Evolutionary conservation across 2,888 invertebrate genomes (phyloP).

Genomic region (Tyria jacobaeae): DNA sequence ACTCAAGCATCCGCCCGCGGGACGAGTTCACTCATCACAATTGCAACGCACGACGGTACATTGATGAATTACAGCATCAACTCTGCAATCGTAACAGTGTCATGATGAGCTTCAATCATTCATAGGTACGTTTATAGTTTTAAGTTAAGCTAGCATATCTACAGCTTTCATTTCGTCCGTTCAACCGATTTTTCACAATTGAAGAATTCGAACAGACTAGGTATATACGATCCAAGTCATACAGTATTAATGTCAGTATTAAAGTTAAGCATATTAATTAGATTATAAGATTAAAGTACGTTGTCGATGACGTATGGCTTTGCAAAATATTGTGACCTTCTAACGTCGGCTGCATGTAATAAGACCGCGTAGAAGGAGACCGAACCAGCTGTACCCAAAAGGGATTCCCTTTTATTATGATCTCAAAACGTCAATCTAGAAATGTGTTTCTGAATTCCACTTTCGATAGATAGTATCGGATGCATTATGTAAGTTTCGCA

Average conservation of each 20-base stretch:
- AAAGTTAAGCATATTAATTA: slow-evolving; percentile 51
- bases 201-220: slow-evolving; percentile 51
- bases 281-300: slow-evolving; percentile 53
- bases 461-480: slow-evolving; percentile 33
- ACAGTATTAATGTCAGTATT: slow-evolving; percentile 66
- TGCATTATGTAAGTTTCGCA: slow-evolving; percentile 37
- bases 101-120: slow-evolving; percentile 49
- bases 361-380: slow-evolving; percentile 28
- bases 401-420: slow-evolving; percentile 37
- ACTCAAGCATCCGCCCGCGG: background rate
- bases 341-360: slow-evolving; percentile 50
- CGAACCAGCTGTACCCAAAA: slow-evolving; percentile 28
- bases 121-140: slow-evolving; percentile 40
- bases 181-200: slow-evolving; percentile 22
- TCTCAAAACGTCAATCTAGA: slow-evolving; percentile 53
- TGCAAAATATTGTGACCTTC: slow-evolving; percentile 58
- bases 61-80: slow-evolving; percentile 34
- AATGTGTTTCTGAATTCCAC: slow-evolving; percentile 61
- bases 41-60: slow-evolving; percentile 1
- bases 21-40: background rate
- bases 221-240: slow-evolving; percentile 54
- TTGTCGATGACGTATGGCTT: slow-evolving; percentile 62
- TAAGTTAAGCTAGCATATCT: slow-evolving; percentile 38
- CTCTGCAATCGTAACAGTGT: slow-evolving; percentile 40
- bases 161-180: slow-evolving; percentile 37